Evolutionary conservation across 2,797 vertebrate species (phyloP).

Genomic region (Sphaeramia orbicularis): DNA sequence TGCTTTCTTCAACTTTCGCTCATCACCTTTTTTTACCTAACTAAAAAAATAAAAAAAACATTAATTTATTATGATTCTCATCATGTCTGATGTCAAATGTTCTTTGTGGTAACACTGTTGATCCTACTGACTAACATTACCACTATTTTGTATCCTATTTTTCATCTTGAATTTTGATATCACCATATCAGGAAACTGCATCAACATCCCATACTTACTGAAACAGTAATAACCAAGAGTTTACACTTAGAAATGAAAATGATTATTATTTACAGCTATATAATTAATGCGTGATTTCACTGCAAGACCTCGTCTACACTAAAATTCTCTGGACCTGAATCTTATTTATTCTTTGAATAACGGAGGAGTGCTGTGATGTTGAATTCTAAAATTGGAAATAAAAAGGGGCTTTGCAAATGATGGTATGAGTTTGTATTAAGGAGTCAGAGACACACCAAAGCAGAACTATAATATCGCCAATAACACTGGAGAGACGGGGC

Average conservation of each 20-base stretch:
- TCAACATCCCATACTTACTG: neutral
- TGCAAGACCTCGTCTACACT: conserved; percentile 1
- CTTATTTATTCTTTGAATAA: conserved; percentile 40
- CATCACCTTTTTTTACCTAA: too few species aligned
- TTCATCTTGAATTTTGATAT: neutral
- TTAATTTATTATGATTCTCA: too few species aligned
- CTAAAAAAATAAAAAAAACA: too few species aligned
- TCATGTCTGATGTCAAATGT: too few species aligned
- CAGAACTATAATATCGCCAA: conserved; percentile 68
- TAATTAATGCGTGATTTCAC: conserved; percentile 1
- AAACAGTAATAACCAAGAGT: neutral
- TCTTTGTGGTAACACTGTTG: too few species aligned
- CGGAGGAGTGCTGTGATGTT: conserved; percentile 28
- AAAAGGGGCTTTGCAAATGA: conserved; percentile 55
- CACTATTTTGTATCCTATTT: too few species aligned
- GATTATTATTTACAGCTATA: neutral
- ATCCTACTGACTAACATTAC: too few species aligned
- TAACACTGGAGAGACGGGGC: conserved; percentile 57
- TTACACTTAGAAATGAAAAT: conserved; percentile 1
- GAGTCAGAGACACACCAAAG: conserved; percentile 50
- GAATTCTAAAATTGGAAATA: conserved; percentile 60
- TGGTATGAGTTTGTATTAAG: conserved; percentile 51
- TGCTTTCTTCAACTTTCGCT: too few species aligned
- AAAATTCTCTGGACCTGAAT: conserved; percentile 11
- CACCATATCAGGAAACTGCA: too few species aligned